Percentiles rank a stretch among this genome's conserved stretches.
These are phyloP conservation scores for Rhabdornis inornatus DNA, from an alignment of 2,113 vertebrate species.

Conservation along the genomic window DNA sequence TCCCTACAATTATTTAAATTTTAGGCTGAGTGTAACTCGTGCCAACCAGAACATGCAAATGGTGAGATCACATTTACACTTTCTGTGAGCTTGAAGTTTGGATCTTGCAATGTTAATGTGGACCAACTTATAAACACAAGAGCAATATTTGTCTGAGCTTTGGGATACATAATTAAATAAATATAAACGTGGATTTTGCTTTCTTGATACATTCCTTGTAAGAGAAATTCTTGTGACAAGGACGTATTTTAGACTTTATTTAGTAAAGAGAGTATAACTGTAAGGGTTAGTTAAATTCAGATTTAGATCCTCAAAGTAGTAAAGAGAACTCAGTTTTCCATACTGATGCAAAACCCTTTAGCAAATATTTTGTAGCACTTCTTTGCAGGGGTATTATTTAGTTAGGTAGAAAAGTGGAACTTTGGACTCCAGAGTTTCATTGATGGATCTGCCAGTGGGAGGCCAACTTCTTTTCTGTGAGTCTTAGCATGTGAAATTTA, in stretches of 20 bases:
- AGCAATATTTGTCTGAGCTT: not conserved
- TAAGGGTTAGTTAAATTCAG: not conserved
- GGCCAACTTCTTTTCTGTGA: not conserved
- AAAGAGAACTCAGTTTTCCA: not conserved
- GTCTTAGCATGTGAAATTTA: not conserved
- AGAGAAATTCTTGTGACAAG: not conserved
- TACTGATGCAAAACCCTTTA: not conserved
- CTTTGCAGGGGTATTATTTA: not conserved
- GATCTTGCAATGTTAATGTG: fast-evolving
- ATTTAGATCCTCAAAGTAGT: not conserved
- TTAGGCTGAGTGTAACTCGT: not conserved
- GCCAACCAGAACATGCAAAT: not conserved
- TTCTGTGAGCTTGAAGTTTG: not conserved
- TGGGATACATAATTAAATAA: not conserved
- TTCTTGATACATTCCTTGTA: not conserved
- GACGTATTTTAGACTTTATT: not conserved
- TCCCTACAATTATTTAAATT: not conserved
- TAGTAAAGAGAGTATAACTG: not conserved
- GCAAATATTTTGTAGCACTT: not conserved
- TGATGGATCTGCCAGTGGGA: not conserved
- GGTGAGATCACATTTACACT: not conserved
- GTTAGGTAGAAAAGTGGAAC: not conserved
- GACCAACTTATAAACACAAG: not conserved
- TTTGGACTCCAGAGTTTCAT: not conserved
- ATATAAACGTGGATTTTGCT: not conserved